A percentile compares a stretch with the other conserved stretches of the same genome.
phyloP scores from a whole-genome alignment of 2,113 vertebrate genomes.

The Hippocampus guttulatus region DNA sequence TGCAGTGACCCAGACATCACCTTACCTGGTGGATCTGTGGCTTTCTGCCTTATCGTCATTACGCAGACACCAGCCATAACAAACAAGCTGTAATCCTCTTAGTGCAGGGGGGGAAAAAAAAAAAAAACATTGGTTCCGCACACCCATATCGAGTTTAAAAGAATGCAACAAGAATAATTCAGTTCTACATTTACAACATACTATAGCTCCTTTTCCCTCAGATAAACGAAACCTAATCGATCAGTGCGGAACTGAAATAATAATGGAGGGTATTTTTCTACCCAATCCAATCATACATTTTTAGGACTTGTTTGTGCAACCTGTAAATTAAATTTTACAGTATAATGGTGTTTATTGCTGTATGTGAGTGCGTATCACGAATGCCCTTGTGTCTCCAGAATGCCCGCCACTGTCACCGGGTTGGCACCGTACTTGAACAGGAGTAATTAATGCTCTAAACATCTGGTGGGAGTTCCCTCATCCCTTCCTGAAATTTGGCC shows the following conservation, averaged over 20 bases:
- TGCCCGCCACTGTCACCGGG: conserved; percentile 47
- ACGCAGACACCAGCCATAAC: conserved; percentile 60
- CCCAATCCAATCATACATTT: conserved; percentile 19
- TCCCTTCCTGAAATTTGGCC: conserved; percentile 42
- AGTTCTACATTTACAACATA: conserved; percentile 7
- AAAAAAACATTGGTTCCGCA: conserved; percentile 47
- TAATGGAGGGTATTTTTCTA: conserved; percentile 19
- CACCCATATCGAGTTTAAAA: conserved; percentile 46
- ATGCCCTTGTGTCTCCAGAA: conserved; percentile 63
- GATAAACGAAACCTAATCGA: conserved; percentile 2
- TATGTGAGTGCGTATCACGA: conserved; percentile 29
- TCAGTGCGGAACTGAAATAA: conserved; percentile 23
- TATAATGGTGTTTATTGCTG: conserved; percentile 28
- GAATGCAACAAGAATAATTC: conserved; percentile 43
- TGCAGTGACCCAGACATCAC: conserved; percentile 29
- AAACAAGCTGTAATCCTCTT: conserved; percentile 72
- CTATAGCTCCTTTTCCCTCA: conserved; percentile 1
- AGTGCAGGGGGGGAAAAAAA: conserved; percentile 22
- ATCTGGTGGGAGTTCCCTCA: conserved; percentile 54
- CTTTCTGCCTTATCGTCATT: conserved; percentile 59
- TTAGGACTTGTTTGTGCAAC: conserved; percentile 27
- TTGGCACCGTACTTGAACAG: conserved; percentile 62
- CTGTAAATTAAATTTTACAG: conserved; percentile 57
- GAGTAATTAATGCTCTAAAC: conserved; percentile 69
- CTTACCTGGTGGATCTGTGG: conserved; percentile 37